phyloP scores from a whole-genome alignment of 2,888 invertebrate species.

The Dioctria rufipes region DNA sequence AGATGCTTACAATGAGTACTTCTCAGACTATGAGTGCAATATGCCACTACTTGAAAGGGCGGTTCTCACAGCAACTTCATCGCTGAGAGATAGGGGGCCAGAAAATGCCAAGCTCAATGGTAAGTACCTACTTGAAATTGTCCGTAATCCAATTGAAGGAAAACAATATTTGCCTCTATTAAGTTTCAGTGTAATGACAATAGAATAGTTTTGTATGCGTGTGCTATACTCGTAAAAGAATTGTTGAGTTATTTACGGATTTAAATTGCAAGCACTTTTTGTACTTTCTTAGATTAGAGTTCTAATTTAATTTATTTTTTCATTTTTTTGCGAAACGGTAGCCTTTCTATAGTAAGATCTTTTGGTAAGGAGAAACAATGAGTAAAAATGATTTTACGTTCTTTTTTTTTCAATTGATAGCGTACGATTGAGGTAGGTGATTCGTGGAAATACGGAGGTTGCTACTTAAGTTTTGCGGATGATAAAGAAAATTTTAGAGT shows the following conservation, averaged over 20 bases:
- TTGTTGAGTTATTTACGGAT: conserved; percentile 18
- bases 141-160: conserved; percentile 31
- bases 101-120: conserved; percentile 88
- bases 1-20: conserved; percentile 69
- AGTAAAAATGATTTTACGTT: not conserved
- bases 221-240: conserved; percentile 4
- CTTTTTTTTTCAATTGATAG: not conserved
- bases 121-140: conserved; percentile 72
- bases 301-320: conserved; percentile 7
- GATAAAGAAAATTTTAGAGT: too few relatives aligned
- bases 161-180: conserved; percentile 11
- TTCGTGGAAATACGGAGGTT: too few relatives aligned
- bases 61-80: conserved; percentile 84
- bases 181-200: conserved; percentile 3
- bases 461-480: too few relatives aligned
- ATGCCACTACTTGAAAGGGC: conserved; percentile 83
- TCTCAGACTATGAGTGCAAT: conserved; percentile 82
- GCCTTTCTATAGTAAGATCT: not conserved
- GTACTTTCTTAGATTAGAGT: conserved; percentile 19
- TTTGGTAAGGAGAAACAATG: not conserved
- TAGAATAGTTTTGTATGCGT: conserved; percentile 40
- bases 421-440: too few relatives aligned
- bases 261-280: conserved; percentile 29
- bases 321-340: not conserved
- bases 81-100: conserved; percentile 86